These are phyloP conservation scores for Sarcophaga carnaria DNA, from an alignment of 2,888 invertebrate genomes.

Conservation along the genomic window DNA sequence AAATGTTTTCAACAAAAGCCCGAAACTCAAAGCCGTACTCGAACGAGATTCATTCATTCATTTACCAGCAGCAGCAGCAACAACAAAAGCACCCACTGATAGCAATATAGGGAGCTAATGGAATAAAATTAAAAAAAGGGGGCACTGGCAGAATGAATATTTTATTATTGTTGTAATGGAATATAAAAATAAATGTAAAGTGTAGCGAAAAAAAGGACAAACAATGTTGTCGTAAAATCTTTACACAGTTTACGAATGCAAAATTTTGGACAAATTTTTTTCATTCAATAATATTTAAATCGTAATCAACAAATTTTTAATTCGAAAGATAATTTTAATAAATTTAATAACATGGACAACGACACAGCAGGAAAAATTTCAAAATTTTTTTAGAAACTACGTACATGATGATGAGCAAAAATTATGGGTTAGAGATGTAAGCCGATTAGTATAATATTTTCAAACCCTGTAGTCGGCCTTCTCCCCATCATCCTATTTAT, in stretches of 20 bases:
- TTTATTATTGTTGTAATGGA: not conserved
- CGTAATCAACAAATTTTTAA: no score
- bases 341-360: no score
- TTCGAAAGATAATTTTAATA: no score
- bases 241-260: not conserved
- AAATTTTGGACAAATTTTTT: not conserved
- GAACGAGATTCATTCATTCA: slow-evolving; percentile 29
- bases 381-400: no score
- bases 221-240: not conserved
- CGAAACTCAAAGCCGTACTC: slow-evolving; percentile 6
- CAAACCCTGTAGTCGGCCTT: no score
- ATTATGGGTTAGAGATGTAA: no score
- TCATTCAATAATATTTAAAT: no score
- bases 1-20: slow-evolving; percentile 74
- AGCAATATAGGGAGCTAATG: slow-evolving; percentile 45
- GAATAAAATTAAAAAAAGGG: not conserved
- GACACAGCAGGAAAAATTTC: no score
- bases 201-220: not conserved
- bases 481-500: no score
- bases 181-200: not conserved
- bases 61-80: slow-evolving; percentile 16
- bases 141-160: not conserved
- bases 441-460: no score
- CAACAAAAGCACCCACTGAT: not conserved
- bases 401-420: no score